Conservation (phyloP, 2,888 invertebrate species). For the Dryobota labecula region DNA sequence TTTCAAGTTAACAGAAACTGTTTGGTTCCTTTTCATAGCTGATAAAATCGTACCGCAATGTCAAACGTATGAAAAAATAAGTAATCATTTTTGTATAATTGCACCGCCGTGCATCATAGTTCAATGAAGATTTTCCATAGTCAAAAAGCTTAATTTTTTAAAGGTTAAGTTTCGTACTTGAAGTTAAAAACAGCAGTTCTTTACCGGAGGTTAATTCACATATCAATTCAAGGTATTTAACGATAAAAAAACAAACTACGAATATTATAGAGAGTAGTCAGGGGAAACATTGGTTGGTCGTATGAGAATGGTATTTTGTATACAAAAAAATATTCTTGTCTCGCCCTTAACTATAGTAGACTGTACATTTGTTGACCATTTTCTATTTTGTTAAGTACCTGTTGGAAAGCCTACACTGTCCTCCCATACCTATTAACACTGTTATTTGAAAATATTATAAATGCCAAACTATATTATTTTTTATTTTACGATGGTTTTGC, state of each 20-base stretch:
- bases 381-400: no score
- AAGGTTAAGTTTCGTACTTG: neutral
- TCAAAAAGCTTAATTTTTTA: neutral
- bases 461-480: no score
- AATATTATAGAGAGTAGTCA: neutral
- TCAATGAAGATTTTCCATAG: constrained; percentile 8
- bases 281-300: neutral
- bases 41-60: neutral
- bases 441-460: no score
- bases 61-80: neutral
- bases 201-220: neutral
- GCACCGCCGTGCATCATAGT: neutral
- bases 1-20: neutral
- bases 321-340: no score
- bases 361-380: no score
- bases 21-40: neutral
- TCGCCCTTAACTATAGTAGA: no score
- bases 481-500: no score
- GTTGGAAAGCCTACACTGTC: no score
- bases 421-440: no score
- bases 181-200: neutral
- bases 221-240: neutral
- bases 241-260: neutral
- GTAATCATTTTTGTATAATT: neutral
- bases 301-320: neutral